phyloP scores from a whole-genome alignment of 2,797 vertebrate species.

The Halcyon leucocephala region DNA sequence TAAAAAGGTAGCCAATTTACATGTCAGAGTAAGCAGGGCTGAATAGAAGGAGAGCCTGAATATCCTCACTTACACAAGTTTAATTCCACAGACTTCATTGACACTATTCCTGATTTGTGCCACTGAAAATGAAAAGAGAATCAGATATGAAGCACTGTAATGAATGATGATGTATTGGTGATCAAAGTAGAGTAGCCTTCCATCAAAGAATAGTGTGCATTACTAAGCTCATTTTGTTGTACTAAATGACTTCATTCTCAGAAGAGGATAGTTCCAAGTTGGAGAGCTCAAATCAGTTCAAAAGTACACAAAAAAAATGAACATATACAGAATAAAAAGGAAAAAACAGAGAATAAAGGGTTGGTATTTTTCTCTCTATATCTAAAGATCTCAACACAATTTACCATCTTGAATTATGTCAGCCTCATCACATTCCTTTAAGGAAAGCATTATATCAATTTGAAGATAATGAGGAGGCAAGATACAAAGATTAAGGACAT shows the following conservation, averaged over 20 bases:
- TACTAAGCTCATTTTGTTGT: conserved; percentile 1
- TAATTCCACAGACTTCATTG: neutral
- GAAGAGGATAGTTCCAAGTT: neutral
- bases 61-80: neutral
- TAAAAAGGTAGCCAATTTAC: conserved; percentile 62
- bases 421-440: neutral
- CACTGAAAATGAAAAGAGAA: neutral
- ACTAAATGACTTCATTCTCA: conserved; percentile 8
- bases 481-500: neutral
- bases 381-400: neutral
- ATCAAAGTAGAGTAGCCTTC: conserved; percentile 35
- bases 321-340: neutral
- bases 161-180: conserved; percentile 21
- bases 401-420: neutral
- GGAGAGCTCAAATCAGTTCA: neutral
- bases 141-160: neutral
- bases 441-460: neutral
- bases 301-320: neutral
- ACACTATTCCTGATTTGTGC: neutral
- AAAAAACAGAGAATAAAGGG: neutral
- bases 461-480: neutral
- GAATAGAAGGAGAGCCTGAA: conserved; percentile 29
- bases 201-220: neutral
- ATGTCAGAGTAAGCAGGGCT: conserved; percentile 42
- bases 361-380: neutral